A percentile compares a stretch with the other conserved stretches of the same genome.
Evolutionary conservation across 2,888 invertebrate species (phyloP).

Genomic region (Agonopterix heracliana): DNA sequence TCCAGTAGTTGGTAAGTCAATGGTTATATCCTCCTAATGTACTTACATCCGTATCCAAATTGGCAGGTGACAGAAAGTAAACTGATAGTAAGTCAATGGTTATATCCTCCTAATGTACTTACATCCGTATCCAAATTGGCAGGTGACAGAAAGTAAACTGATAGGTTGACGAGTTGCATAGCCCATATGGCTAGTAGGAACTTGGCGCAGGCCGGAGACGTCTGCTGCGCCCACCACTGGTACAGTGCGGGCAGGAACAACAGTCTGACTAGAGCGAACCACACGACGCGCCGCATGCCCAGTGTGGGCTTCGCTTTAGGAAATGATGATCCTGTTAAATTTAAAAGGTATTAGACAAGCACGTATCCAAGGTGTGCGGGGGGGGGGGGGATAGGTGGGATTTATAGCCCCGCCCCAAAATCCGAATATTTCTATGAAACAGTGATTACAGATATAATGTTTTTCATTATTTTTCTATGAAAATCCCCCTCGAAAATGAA

Average conservation of each 20-base stretch:
- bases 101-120: too few relatives aligned
- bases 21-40: too few relatives aligned
- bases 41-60: conserved; percentile 72
- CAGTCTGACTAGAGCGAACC: conserved; percentile 87
- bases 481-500: too few relatives aligned
- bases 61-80: conserved; percentile 65
- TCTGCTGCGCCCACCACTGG: conserved; percentile 95
- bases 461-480: too few relatives aligned
- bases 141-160: conserved; percentile 69
- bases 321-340: conserved; percentile 90
- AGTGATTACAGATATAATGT: too few relatives aligned
- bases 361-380: too few relatives aligned
- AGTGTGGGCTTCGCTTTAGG: conserved; percentile 97
- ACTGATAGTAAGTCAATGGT: too few relatives aligned
- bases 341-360: background rate
- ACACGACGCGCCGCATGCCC: conserved; percentile 89
- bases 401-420: too few relatives aligned
- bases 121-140: conserved; percentile 69
- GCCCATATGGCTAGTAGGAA: conserved; percentile 87
- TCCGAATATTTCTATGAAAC: too few relatives aligned
- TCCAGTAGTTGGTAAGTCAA: too few relatives aligned
- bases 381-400: too few relatives aligned
- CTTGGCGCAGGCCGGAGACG: conserved; percentile 84
- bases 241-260: conserved; percentile 89
- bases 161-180: conserved; percentile 81